Percentiles rank a stretch among this genome's conserved stretches.
Evolutionary conservation across 2,113 vertebrate species (phyloP).

Genomic region (Anguilla rostrata): DNA sequence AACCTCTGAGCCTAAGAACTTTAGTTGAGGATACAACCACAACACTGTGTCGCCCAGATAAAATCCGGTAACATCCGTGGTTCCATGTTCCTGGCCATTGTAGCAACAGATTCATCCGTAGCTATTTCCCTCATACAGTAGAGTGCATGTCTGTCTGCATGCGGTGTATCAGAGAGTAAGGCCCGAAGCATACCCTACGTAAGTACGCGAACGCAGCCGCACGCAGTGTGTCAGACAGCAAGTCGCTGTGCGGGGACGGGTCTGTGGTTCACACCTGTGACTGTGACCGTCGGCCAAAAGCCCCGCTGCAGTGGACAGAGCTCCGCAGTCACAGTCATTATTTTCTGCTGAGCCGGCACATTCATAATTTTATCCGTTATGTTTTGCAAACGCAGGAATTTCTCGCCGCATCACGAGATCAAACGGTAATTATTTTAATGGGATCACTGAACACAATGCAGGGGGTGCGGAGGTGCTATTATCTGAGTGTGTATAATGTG

Average conservation of each 20-base stretch:
- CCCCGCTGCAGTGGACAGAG: background rate
- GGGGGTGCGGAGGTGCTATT: background rate
- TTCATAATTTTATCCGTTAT: too few species aligned
- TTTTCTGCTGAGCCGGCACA: background rate
- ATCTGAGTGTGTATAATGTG: background rate
- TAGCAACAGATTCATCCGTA: background rate
- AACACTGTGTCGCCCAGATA: background rate
- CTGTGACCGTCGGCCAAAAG: too few species aligned
- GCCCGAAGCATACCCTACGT: too few species aligned
- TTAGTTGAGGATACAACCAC: background rate
- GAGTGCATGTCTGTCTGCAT: background rate
- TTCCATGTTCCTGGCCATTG: background rate
- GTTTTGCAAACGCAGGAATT: too few species aligned
- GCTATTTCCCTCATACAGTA: background rate
- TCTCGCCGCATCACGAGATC: background rate
- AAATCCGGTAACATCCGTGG: background rate
- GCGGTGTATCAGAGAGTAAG: background rate
- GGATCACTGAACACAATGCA: background rate
- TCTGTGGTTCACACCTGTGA: background rate
- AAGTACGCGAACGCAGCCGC: too few species aligned
- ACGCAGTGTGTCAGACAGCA: background rate
- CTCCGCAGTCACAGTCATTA: background rate
- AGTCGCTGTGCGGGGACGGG: background rate
- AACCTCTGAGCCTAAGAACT: background rate
- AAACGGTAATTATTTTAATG: background rate